Conservation (phyloP, 2,797 vertebrate species). For the Onychomys leucogaster region DNA sequence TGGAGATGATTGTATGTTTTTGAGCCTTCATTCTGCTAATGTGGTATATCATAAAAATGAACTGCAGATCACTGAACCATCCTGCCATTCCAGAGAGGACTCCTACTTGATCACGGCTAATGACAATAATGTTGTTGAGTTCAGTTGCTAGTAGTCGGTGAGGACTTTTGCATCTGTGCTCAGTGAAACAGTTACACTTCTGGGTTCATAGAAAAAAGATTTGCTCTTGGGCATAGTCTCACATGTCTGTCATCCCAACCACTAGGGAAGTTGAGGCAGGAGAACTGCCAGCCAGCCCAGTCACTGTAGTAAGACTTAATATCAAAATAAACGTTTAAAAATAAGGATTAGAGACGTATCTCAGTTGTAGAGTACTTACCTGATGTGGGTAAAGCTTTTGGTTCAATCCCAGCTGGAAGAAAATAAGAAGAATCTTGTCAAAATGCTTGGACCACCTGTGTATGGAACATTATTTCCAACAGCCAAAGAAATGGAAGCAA, state of each 20-base stretch:
- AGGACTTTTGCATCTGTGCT: neutral
- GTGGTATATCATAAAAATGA: neutral
- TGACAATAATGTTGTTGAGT: neutral
- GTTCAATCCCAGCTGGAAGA: neutral
- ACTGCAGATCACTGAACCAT: neutral
- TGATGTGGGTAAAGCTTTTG: neutral
- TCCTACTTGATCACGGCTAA: neutral
- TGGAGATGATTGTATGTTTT: neutral
- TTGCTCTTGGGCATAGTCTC: neutral
- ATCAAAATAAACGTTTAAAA: neutral
- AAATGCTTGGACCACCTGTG: neutral
- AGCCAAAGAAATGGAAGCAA: neutral
- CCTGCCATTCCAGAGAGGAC: neutral
- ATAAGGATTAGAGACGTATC: neutral
- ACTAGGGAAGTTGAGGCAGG: neutral
- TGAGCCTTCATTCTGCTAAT: neutral
- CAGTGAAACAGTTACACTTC: neutral
- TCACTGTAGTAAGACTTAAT: neutral
- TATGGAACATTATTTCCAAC: neutral
- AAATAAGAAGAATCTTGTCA: neutral
- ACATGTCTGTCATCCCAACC: neutral
- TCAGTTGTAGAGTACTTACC: neutral
- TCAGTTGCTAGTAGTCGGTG: neutral
- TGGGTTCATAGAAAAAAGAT: neutral
- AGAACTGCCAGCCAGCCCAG: too few relatives aligned